Evolutionary conservation across 2,797 vertebrate genomes (phyloP).

Genomic region (Lateolabrax maculatus): DNA sequence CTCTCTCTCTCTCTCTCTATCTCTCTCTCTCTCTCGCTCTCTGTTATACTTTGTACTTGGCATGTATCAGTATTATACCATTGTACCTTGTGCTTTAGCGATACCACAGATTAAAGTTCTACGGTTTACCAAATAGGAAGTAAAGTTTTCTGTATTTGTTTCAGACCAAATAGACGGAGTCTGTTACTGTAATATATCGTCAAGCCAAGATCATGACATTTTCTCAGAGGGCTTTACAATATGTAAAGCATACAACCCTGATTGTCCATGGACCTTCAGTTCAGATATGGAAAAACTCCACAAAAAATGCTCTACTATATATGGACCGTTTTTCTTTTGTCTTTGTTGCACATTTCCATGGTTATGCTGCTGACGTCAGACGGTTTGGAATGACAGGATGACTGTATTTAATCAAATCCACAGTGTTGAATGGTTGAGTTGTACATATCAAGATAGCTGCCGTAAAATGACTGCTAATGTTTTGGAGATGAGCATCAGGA

Average conservation of each 20-base stretch:
- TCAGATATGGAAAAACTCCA: not conserved
- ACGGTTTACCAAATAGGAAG: not conserved
- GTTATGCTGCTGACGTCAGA: not conserved
- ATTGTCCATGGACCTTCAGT: not conserved
- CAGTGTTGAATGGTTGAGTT: not conserved
- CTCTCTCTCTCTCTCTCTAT: not conserved
- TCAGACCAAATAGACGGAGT: not conserved
- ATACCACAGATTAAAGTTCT: not conserved
- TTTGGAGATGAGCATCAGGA: not conserved
- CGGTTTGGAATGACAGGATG: not conserved
- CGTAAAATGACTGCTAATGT: not conserved
- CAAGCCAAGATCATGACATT: not conserved
- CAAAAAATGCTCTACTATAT: no score
- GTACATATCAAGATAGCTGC: not conserved
- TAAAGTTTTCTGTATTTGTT: not conserved
- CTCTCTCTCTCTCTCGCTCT: not conserved
- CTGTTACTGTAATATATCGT: not conserved
- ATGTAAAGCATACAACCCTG: not conserved
- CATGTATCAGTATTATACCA: not conserved
- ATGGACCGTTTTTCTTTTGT: not conserved
- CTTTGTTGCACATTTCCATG: not conserved
- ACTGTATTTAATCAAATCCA: not conserved
- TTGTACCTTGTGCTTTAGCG: not conserved
- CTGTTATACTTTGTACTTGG: constrained; percentile 17
- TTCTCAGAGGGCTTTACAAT: not conserved